Evolutionary conservation across 2,113 vertebrate species (phyloP).

Genomic region (Toxotes jaculatrix): DNA sequence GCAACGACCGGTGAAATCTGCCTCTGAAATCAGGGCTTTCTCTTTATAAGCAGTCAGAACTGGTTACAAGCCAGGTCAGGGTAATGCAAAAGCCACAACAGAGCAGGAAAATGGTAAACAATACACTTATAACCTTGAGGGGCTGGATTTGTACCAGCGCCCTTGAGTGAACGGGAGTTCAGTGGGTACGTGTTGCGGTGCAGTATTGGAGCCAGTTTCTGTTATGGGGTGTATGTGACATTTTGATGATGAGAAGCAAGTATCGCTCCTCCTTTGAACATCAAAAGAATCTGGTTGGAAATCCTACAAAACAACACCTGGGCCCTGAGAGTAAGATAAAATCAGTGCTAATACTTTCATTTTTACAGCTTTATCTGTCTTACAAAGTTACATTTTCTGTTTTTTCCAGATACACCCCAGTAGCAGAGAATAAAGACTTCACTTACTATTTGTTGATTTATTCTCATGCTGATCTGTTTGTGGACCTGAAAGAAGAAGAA

Average conservation of each 20-base stretch:
- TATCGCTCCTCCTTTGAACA: conserved; percentile 51
- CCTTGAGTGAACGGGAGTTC: conserved; percentile 80
- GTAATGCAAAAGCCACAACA: conserved; percentile 87
- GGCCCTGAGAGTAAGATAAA: not conserved
- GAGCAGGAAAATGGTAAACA: conserved; percentile 75
- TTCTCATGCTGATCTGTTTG: too few relatives aligned
- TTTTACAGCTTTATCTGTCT: conserved; percentile 19
- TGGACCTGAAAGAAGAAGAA: too few relatives aligned
- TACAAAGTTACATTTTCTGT: not conserved
- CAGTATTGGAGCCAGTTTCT: not conserved
- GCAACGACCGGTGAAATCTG: conserved; percentile 6
- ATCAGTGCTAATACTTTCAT: not conserved
- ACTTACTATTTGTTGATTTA: too few relatives aligned
- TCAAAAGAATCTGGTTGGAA: conserved; percentile 45
- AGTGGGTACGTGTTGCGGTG: not conserved
- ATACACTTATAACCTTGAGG: conserved; percentile 86
- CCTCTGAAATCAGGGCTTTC: not conserved
- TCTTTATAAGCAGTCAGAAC: conserved; percentile 76
- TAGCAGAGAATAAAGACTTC: too few relatives aligned
- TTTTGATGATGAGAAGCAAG: conserved; percentile 45
- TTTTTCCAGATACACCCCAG: not conserved
- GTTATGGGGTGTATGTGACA: conserved; percentile 55
- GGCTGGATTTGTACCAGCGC: conserved; percentile 68
- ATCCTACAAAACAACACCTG: not conserved
- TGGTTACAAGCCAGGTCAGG: conserved; percentile 80